Conservation (phyloP, 2,797 vertebrate species). For the Champsocephalus esox region DNA sequence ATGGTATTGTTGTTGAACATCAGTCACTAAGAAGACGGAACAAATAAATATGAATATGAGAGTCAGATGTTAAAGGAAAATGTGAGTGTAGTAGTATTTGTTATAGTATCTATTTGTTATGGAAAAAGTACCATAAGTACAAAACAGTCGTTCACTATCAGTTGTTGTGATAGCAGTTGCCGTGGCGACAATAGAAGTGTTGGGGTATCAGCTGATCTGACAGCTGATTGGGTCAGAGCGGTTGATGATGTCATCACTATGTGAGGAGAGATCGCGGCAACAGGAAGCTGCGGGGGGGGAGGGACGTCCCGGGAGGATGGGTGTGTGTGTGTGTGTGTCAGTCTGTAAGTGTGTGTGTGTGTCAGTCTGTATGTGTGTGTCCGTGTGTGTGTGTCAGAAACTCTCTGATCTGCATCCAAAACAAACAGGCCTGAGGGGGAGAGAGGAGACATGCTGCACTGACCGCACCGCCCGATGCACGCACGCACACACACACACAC, state of each 20-base stretch:
- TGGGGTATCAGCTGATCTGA: constrained; percentile 35
- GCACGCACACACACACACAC: constrained; percentile 24
- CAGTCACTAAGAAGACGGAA: no score
- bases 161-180: background rate
- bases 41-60: no score
- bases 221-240: constrained; percentile 43
- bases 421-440: constrained; percentile 64
- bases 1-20: no score
- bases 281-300: constrained; percentile 44
- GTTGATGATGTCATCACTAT: constrained; percentile 54
- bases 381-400: constrained; percentile 12
- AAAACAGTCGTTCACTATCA: no score
- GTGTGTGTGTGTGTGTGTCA: constrained; percentile 3
- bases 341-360: background rate
- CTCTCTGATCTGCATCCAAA: constrained; percentile 56
- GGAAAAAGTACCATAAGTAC: no score
- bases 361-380: background rate
- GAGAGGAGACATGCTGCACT: constrained; percentile 66
- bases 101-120: no score
- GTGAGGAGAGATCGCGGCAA: constrained; percentile 23
- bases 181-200: constrained; percentile 7
- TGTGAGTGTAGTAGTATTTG: no score
- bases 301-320: constrained; percentile 35
- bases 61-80: no score
- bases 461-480: constrained; percentile 48